Evolutionary conservation across 2,113 vertebrate species (phyloP).

Genomic region (Albula goreensis): DNA sequence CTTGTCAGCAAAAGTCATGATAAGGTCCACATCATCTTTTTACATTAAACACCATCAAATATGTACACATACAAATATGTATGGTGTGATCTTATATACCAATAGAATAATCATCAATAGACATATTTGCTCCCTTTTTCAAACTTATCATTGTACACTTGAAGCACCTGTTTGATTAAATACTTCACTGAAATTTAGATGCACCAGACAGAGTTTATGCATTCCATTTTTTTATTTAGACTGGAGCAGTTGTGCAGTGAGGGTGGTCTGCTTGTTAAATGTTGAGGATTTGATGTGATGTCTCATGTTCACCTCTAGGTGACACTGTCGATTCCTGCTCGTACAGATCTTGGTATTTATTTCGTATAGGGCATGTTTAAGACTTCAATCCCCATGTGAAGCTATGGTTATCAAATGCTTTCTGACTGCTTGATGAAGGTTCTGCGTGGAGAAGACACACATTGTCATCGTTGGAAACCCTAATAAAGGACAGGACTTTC

Average conservation of each 20-base stretch:
- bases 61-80: background rate
- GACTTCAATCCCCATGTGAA: background rate
- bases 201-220: too few relatives aligned
- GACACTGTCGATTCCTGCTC: constrained; percentile 6
- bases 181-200: too few relatives aligned
- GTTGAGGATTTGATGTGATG: constrained; percentile 5
- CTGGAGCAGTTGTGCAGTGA: constrained; percentile 12
- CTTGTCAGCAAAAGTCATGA: background rate
- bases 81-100: too few relatives aligned
- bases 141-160: too few relatives aligned
- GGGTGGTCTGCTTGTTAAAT: constrained; percentile 6
- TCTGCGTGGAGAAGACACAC: too few relatives aligned
- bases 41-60: background rate
- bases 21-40: background rate
- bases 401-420: background rate
- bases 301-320: constrained; percentile 5
- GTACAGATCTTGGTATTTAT: constrained; percentile 2
- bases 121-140: too few relatives aligned
- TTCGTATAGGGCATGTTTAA: background rate
- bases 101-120: too few relatives aligned
- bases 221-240: too few relatives aligned
- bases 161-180: too few relatives aligned
- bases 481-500: too few relatives aligned
- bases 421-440: too few relatives aligned
- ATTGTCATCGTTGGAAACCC: too few relatives aligned